phyloP scores from a whole-genome alignment of 2,888 invertebrate species.

The Sminthurinus aureus region DNA sequence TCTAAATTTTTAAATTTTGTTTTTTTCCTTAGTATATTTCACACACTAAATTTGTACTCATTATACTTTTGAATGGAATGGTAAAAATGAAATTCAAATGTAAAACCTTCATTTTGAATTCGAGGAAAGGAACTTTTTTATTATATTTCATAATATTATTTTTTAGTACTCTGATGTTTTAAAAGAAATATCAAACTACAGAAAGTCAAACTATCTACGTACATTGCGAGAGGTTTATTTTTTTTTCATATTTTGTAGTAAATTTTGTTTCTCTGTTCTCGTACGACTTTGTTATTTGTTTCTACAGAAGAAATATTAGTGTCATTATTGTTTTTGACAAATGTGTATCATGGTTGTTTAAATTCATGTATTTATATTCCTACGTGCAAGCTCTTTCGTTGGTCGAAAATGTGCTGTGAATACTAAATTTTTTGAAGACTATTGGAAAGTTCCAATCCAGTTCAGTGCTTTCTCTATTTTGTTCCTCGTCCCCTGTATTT shows the following conservation, averaged over 20 bases:
- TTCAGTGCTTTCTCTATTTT: not conserved
- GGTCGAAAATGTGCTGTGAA: not conserved
- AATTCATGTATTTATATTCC: not conserved
- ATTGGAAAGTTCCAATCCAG: no score
- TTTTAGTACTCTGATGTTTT: not conserved
- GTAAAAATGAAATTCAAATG: not conserved
- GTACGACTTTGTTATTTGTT: not conserved
- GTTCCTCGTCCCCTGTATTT: not conserved
- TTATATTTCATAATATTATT: not conserved
- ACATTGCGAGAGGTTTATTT: not conserved
- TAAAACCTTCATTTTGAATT: not conserved
- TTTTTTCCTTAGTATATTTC: not conserved
- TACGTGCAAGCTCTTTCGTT: not conserved
- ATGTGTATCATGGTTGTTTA: not conserved
- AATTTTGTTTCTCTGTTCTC: not conserved
- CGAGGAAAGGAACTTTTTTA: no score
- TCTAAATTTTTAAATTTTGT: not conserved
- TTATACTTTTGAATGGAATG: not conserved
- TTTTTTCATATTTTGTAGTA: not conserved
- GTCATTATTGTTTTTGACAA: not conserved
- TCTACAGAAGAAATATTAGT: not conserved
- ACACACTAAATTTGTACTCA: not conserved
- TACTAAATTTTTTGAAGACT: not conserved
- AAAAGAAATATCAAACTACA: not conserved
- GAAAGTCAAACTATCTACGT: not conserved